Percentiles rank a stretch among this genome's conserved stretches.
phyloP scores from a whole-genome alignment of 2,888 invertebrate species.

The Poecilobothrus nobilitatus region DNA sequence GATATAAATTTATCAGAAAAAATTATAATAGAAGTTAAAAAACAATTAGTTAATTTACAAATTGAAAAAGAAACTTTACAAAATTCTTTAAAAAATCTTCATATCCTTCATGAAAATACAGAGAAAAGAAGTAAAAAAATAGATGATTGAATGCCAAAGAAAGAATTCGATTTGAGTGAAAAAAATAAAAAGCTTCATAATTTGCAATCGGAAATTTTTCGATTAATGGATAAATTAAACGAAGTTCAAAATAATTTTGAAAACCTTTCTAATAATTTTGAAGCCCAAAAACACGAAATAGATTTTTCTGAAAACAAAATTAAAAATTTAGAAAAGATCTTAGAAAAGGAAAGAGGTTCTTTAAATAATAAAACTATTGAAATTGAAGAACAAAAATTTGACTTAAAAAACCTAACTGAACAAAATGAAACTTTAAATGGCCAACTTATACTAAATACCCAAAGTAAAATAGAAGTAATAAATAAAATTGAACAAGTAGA shows the following conservation, averaged over 20 bases:
- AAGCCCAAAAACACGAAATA: background rate
- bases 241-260: background rate
- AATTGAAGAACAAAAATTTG: background rate
- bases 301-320: background rate
- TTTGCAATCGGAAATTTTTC: background rate
- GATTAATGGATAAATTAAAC: background rate
- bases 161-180: background rate
- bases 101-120: background rate
- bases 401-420: background rate
- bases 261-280: too few species aligned
- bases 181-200: background rate
- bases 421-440: background rate
- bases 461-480: background rate
- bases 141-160: background rate
- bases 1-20: background rate
- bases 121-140: background rate
- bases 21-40: background rate
- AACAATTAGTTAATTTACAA: background rate
- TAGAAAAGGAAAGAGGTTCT: background rate
- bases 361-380: background rate
- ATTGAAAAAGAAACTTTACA: background rate
- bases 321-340: background rate
- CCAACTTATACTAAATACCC: background rate
- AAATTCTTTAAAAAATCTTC: background rate
- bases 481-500: background rate